Percentiles rank a stretch among this genome's conserved stretches.
These are phyloP conservation scores for Discoglossus pictus DNA, from an alignment of 2,797 vertebrate species.

Conservation along the genomic window DNA sequence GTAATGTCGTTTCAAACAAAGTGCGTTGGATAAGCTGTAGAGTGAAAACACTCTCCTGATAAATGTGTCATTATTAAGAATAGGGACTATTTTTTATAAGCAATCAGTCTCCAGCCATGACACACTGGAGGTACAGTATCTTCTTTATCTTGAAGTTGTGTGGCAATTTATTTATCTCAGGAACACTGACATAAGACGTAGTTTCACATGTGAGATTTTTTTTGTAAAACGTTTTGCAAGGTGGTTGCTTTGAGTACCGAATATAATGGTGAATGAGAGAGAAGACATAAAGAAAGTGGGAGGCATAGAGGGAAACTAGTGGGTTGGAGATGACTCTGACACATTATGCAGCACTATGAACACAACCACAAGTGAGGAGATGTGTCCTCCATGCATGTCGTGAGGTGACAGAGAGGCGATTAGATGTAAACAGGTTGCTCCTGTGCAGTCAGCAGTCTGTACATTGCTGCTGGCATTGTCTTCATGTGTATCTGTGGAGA, in stretches of 20 bases:
- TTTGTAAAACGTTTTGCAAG: slow-evolving; percentile 1
- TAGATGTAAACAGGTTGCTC: slow-evolving; percentile 80
- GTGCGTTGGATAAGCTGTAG: background rate
- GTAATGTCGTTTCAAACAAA: background rate
- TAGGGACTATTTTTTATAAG: background rate
- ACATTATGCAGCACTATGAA: slow-evolving; percentile 73
- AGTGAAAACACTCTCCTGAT: background rate
- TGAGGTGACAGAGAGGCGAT: slow-evolving; percentile 23
- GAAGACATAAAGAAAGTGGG: slow-evolving; percentile 18
- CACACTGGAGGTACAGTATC: background rate
- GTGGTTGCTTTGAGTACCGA: background rate
- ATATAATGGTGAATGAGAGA: slow-evolving; percentile 8
- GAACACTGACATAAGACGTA: background rate
- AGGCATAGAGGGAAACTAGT: slow-evolving; percentile 6
- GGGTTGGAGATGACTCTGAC: slow-evolving; percentile 57
- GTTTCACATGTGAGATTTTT: background rate
- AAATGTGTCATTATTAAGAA: background rate
- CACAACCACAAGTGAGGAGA: slow-evolving; percentile 69
- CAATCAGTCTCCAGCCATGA: background rate
- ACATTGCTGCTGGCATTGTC: slow-evolving; percentile 98
- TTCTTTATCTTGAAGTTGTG: background rate
- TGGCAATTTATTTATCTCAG: background rate
- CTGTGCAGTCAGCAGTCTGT: slow-evolving; percentile 96
- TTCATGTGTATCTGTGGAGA: slow-evolving; percentile 93
- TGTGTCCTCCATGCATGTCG: slow-evolving; percentile 67